Percentiles rank a stretch among this genome's conserved stretches.
Conservation (phyloP, 2,113 vertebrate species). For the Oceanodroma tethys region DNA sequence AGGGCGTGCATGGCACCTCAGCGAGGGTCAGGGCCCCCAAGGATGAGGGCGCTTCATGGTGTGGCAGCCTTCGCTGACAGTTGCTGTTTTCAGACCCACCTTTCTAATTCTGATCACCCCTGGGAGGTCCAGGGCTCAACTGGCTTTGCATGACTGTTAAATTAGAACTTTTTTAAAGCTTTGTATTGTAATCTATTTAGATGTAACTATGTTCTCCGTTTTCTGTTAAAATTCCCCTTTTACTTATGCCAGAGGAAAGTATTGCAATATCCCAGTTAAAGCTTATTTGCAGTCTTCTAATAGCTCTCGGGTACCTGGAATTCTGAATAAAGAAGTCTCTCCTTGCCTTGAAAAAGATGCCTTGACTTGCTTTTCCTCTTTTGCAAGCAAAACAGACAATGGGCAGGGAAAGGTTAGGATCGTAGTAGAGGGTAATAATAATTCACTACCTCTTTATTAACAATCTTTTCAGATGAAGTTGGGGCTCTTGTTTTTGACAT, state of each 20-base stretch:
- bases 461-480: constrained; percentile 88
- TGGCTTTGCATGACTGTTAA: neutral
- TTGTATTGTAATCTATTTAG: neutral
- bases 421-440: neutral
- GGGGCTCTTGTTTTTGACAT: constrained; percentile 98
- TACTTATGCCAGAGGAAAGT: neutral
- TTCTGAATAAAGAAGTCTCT: neutral
- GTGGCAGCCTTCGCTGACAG: neutral
- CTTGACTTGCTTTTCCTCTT: neutral
- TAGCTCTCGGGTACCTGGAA: neutral
- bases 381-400: neutral
- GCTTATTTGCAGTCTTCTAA: neutral
- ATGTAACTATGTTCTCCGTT: accelerated
- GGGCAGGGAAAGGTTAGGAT: neutral
- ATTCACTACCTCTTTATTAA: neutral
- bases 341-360: neutral
- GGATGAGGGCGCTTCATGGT: accelerated
- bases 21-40: accelerated
- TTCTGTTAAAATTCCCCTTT: neutral
- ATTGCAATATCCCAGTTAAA: neutral
- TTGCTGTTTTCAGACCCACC: neutral
- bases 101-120: neutral
- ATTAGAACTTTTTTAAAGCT: neutral
- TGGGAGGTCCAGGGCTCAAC: neutral
- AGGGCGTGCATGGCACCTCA: neutral